These are phyloP conservation scores for Papilio aristodemus DNA, from an alignment of 1,140 invertebrate species.

Conservation along the genomic window DNA sequence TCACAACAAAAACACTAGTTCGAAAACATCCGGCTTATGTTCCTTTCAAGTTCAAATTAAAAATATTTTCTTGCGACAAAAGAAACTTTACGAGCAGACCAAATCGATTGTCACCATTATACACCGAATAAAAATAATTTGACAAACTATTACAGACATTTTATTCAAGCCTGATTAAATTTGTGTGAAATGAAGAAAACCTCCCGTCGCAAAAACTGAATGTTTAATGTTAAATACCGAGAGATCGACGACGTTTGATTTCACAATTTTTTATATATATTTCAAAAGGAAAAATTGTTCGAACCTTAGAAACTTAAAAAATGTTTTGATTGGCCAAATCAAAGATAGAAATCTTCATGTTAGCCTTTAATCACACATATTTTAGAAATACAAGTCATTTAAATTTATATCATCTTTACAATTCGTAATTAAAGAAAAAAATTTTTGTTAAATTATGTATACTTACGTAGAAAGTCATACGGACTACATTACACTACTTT, in stretches of 20 bases:
- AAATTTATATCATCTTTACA: no score
- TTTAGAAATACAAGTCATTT: no score
- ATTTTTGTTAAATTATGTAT: no score
- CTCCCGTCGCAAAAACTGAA: background rate
- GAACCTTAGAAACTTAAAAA: background rate
- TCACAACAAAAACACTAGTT: background rate
- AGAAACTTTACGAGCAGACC: background rate
- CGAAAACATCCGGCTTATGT: background rate
- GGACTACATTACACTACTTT: background rate
- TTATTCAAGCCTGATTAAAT: background rate
- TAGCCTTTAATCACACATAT: no score
- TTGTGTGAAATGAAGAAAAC: constrained; percentile 12
- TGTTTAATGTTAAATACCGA: background rate
- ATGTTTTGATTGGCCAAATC: background rate
- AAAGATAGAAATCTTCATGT: no score
- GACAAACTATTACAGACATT: constrained; percentile 1
- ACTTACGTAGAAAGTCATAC: background rate
- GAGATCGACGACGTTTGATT: background rate
- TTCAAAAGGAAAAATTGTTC: background rate
- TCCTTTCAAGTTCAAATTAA: constrained; percentile 16
- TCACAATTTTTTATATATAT: constrained; percentile 3
- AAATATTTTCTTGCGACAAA: background rate
- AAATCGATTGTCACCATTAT: constrained; percentile 14
- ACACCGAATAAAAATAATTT: background rate
- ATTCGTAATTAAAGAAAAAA: no score